Conservation (phyloP, 2,888 invertebrate genomes). For the Cheilosia urbana region DNA sequence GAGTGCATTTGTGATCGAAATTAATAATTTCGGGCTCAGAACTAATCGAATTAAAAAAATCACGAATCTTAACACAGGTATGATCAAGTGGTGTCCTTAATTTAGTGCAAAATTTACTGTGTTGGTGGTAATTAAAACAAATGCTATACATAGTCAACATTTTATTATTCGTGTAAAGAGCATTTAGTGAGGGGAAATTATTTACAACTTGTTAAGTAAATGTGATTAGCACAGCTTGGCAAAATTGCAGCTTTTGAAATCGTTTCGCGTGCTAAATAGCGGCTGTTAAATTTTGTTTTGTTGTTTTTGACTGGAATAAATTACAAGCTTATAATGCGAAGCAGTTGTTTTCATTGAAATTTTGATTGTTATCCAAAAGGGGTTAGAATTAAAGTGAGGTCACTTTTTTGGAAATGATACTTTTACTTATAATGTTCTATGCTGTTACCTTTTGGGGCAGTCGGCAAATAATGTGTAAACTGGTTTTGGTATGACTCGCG, state of each 20-base stretch:
- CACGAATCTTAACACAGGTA: slow-evolving; percentile 35
- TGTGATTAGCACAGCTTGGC: background rate
- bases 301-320: background rate
- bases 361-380: no score
- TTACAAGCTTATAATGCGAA: background rate
- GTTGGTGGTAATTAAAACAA: slow-evolving; percentile 36
- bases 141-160: background rate
- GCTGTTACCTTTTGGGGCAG: no score
- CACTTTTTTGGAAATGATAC: no score
- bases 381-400: no score
- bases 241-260: background rate
- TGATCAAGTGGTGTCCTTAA: slow-evolving; percentile 45
- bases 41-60: background rate
- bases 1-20: slow-evolving; percentile 8
- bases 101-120: slow-evolving; percentile 41
- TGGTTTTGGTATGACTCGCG: no score
- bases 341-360: no score
- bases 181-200: slow-evolving; percentile 13
- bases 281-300: no score
- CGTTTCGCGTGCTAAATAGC: background rate
- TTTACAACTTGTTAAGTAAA: slow-evolving; percentile 20
- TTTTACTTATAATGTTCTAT: no score
- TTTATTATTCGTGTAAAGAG: background rate
- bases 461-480: no score
- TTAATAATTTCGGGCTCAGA: background rate